phyloP scores from a whole-genome alignment of 2,797 vertebrate species.

The Carcharodon carcharias region DNA sequence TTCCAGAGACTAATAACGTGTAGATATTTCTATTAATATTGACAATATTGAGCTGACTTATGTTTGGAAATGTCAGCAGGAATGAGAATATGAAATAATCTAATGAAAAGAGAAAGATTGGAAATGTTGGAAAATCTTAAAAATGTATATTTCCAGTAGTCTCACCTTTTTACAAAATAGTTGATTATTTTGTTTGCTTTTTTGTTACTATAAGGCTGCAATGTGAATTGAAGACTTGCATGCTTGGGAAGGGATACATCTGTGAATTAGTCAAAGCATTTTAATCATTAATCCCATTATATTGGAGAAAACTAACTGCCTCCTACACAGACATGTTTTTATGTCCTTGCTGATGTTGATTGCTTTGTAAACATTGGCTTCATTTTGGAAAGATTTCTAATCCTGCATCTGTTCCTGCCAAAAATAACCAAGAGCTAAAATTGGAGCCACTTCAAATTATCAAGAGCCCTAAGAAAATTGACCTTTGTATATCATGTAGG shows the following conservation, averaged over 20 bases:
- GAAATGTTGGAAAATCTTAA: neutral
- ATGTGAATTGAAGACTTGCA: neutral
- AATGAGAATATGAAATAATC: neutral
- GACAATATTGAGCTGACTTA: neutral
- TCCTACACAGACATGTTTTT: neutral
- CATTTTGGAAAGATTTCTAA: slow-evolving; percentile 42
- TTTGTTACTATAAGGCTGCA: neutral
- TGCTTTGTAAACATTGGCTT: slow-evolving; percentile 40
- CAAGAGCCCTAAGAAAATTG: slow-evolving; percentile 43
- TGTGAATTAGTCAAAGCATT: neutral
- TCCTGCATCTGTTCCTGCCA: slow-evolving; percentile 40
- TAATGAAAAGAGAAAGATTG: neutral
- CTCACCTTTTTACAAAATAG: neutral
- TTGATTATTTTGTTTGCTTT: neutral
- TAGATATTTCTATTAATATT: neutral
- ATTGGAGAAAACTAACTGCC: neutral
- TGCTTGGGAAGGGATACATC: neutral
- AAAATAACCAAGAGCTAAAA: slow-evolving; percentile 53
- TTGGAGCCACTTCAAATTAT: slow-evolving; percentile 48
- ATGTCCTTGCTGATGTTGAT: slow-evolving; percentile 26
- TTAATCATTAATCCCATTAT: neutral
- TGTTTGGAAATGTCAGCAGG: neutral
- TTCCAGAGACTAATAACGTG: slow-evolving; percentile 12
- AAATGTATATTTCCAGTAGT: neutral
- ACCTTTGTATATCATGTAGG: slow-evolving; percentile 41